These are phyloP conservation scores for Hermaeophaga mercurialis DNA, from an alignment of 2,888 invertebrate species.

Conservation along the genomic window DNA sequence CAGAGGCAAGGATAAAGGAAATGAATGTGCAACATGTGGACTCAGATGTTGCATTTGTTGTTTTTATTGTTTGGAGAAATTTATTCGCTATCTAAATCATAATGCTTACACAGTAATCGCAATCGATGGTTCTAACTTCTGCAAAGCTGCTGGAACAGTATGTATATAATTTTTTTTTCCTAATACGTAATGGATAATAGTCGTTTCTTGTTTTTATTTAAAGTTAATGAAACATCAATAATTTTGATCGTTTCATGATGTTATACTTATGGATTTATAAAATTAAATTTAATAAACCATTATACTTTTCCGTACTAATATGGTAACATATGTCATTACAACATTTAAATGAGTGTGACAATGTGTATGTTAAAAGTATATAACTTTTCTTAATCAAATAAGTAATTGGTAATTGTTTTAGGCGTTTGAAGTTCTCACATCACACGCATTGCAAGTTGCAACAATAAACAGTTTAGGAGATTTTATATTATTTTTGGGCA, in stretches of 20 bases:
- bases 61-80: conserved; percentile 88
- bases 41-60: conserved; percentile 87
- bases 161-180: too few relatives aligned
- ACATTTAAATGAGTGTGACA: too few relatives aligned
- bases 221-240: too few relatives aligned
- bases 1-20: conserved; percentile 71
- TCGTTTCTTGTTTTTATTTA: too few relatives aligned
- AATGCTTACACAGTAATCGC: conserved; percentile 95
- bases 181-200: too few relatives aligned
- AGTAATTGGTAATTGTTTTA: conserved; percentile 55
- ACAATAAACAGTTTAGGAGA: conserved; percentile 93
- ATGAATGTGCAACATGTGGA: conserved; percentile 75
- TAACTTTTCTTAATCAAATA: conserved; percentile 2
- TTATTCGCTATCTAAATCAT: conserved; percentile 89
- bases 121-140: conserved; percentile 89
- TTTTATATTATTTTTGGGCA: conserved; percentile 89
- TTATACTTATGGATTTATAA: too few relatives aligned
- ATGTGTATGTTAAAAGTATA: too few relatives aligned
- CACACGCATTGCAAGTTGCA: conserved; percentile 85
- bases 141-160: conserved; percentile 87
- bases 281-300: too few relatives aligned
- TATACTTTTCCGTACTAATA: too few relatives aligned
- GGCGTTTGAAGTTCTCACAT: conserved; percentile 85
- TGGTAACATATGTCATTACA: too few relatives aligned
- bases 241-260: too few relatives aligned